phyloP scores from a whole-genome alignment of 2,888 invertebrate species.

The Resseliella maxima region DNA sequence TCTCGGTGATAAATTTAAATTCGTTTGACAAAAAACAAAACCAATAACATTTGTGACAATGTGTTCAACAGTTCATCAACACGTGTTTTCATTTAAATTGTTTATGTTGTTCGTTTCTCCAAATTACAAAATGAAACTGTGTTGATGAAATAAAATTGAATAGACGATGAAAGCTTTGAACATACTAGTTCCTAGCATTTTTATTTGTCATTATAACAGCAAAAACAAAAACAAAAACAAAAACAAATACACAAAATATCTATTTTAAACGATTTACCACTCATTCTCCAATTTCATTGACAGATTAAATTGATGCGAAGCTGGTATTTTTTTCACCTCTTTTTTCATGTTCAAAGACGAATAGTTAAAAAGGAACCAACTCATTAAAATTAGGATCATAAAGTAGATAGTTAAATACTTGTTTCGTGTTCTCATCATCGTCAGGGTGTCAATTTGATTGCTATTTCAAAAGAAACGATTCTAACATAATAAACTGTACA shows the following conservation, averaged over 20 bases:
- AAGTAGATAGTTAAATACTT: slow-evolving; percentile 1
- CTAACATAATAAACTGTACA: neutral
- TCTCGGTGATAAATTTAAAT: neutral
- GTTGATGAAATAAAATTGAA: neutral
- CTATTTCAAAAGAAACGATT: neutral
- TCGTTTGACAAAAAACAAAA: slow-evolving; percentile 17
- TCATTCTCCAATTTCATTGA: slow-evolving; percentile 20
- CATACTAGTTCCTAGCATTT: neutral
- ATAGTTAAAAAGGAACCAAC: neutral
- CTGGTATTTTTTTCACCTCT: neutral
- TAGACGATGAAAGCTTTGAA: neutral
- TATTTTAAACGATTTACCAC: neutral
- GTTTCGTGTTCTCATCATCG: neutral
- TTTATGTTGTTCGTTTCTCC: neutral
- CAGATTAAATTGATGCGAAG: neutral
- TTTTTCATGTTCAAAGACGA: neutral
- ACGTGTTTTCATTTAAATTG: slow-evolving; percentile 6
- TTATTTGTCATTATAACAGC: neutral
- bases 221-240: neutral
- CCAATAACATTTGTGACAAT: neutral
- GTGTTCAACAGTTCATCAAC: neutral
- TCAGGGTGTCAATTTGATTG: slow-evolving; percentile 5
- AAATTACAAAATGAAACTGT: neutral
- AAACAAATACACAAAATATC: no score
- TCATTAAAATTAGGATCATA: neutral